Evolutionary conservation across 2,888 invertebrate species (phyloP), one percentile per base, ranked within the genome.

Genomic region (Uloborus plumipes): DNA sequence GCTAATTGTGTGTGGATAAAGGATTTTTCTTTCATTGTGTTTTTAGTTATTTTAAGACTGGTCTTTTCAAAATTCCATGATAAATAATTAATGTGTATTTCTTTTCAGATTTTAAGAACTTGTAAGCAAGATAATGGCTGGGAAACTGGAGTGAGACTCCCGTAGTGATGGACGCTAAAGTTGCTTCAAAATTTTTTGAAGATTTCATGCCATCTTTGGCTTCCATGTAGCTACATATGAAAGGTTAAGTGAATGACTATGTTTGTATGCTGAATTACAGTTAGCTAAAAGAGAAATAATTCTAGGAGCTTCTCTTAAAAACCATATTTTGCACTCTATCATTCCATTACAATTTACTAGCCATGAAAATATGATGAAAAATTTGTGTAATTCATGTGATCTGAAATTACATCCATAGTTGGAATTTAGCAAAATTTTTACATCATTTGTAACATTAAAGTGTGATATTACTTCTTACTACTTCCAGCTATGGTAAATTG

Each of bases 251-350:
- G 66, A 67, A 51, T 58, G 14, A 22, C 39, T 39, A 64, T 62
- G 55, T 65, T 71, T 73, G 70, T 67, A 67, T 64, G 55, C 53
- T 69, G 70, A 64, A 78, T 72, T 71, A 66, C 58, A 74, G 61
- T 81, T 74, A 81, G 79, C 73, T 67, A 55, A 73, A 70, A 39
- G 70, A 39, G 61, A 78, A 78, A 69, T 55, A 72, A 74, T 74
- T 74, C 75, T 81, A 81, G 80, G 69, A 74, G 80, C 74, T 81
- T 81, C 64, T 64, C 16, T 49, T 70, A 65, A 70, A 74, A 70
- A 78, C 53, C 67, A 74, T 72, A 59, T 69, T 81, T 81, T 79
- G 70, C 74, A 74, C 74, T 75, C 55, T 59, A 81, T 69, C 80
- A 81, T 81, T 81, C 80, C 80, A 81, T 81, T 78, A 66, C 71